Base-by-base conservation (phyloP, 2,888 invertebrate species). In the Nematopogon swammerdamellus region DNA sequence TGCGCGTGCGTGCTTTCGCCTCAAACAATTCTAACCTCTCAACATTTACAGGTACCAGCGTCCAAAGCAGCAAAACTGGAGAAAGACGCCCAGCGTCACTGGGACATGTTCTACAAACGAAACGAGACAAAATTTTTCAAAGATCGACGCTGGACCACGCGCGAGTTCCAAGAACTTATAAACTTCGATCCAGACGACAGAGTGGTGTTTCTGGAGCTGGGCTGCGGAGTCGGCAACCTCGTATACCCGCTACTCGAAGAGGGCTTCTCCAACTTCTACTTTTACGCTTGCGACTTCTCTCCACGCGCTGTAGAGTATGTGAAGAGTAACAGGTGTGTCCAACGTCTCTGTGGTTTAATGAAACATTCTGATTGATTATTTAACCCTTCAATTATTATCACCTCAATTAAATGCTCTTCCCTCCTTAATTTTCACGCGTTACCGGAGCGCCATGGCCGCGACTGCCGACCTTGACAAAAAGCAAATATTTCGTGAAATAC, bases 161-260 rank as follows among this genome's bases (percentile, higher is more conserved):
- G 95, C 62, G 99, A 99, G 79, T 97, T 99, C 75, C 77, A 86
- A 58, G 94, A 95, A 63, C 75, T 97, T 16, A 73, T 88, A 51
- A 73, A 77, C 50, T 79, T 73, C 50, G 64, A 74, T 67, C 57
- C 83, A 63, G 73, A 70, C 2, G 36, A 36, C 3, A 36, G 14
- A 14, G 14, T 14, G 11, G 67, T 71, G 11, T 76, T 92, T 48
- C 71, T 93, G 18, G 97, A 97, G 74, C 84, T 95, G 5, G 97
- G 97, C 0, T 97, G 97, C 67, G 98, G 99, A 2, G 97, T 97
- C 8, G 99, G 99, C 0, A 99, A 99, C 74, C 91, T 98, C 67
- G 82, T 98, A 46, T 97, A 90, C 69, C 98, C 98, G 0, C 68
- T 99, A 47, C 68, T 97, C 0, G 87, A 92, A 61, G 93, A 92